phyloP scores from a whole-genome alignment of 2,113 vertebrate species.

The Vulpes vulpes region DNA sequence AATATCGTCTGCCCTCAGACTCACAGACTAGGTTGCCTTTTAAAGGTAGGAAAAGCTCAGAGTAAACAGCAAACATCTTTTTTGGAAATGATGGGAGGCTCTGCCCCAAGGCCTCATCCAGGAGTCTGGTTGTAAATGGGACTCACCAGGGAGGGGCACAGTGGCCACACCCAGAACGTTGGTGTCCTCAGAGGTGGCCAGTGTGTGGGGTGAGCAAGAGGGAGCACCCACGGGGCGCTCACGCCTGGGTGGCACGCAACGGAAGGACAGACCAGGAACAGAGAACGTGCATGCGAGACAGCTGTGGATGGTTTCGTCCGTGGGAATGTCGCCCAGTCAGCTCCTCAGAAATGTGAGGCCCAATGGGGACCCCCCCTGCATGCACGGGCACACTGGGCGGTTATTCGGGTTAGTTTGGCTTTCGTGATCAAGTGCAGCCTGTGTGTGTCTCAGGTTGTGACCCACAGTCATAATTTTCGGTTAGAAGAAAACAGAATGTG shows the following conservation, averaged over 20 bases:
- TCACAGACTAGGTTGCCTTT: background rate
- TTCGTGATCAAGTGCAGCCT: slow-evolving; percentile 68
- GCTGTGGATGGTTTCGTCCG: slow-evolving; percentile 63
- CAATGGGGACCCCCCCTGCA: slow-evolving; percentile 70
- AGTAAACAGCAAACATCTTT: background rate
- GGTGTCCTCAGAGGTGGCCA: slow-evolving; percentile 14
- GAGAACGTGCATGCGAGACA: slow-evolving; percentile 83
- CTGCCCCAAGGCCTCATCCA: background rate
- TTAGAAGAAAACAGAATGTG: slow-evolving; percentile 30
- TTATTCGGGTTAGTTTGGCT: slow-evolving; percentile 89
- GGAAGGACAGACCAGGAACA: slow-evolving; percentile 42
- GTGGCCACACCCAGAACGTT: background rate
- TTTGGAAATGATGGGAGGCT: background rate
- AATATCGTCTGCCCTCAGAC: background rate
- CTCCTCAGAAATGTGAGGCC: slow-evolving; percentile 66
- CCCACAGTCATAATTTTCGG: background rate
- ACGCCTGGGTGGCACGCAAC: background rate
- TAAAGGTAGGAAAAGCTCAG: background rate
- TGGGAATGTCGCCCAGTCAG: slow-evolving; percentile 78
- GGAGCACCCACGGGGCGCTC: background rate
- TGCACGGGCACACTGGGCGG: slow-evolving; percentile 84
- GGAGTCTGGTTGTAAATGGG: slow-evolving; percentile 70
- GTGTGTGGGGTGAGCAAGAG: slow-evolving; percentile 3
- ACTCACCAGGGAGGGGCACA: slow-evolving; percentile 8
- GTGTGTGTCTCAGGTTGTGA: slow-evolving; percentile 45